Evolutionary conservation across 2,888 invertebrate genomes (phyloP), one percentile per base, ranked within the genome.

Genomic region (Sinotaia quadrata): DNA sequence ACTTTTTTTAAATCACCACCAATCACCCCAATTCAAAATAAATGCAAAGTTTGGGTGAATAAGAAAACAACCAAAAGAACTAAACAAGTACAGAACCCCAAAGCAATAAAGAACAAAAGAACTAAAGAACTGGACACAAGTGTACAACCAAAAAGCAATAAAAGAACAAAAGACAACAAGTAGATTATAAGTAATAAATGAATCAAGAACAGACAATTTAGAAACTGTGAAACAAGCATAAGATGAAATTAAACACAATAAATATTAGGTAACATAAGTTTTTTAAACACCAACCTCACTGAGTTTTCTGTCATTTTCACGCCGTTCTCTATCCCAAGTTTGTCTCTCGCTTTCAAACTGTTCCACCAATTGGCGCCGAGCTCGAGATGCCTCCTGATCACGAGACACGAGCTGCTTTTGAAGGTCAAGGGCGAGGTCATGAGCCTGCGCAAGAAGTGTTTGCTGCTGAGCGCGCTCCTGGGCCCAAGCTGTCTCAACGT

Each of bases 311-410:
- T 80, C 78, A 8, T 71, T 67, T 24, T 75, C 78, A 21, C 67
- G 71, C 37, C 69, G 80, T 33, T 82, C 82, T 18, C 75, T 76
- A 8, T 80, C 79, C 67, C 73, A 75, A 5, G 76, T 72, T 49
- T 72, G 68, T 44, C 81, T 69, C 29, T 81, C 76, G 33, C 67
- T 71, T 52, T 84, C 89, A 33, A 93, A 85, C 89, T 94, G 94
- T 4, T 93, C 93, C 76, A 93, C 92, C 34, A 95, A 89, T 76
- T 94, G 94, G 79, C 93, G 93, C 65, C 79, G 76, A 44, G 84
- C 85, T 27, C 76, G 73, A 1, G 80, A 72, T 52, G 79, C 72
- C 18, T 79, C 80, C 56, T 82, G 81, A 36, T 86, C 85, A 33
- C 84, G 77, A 37, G 81, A 76, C 41, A 78, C 75, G 12, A 87